Base-by-base conservation (phyloP, 64 coral and sea anemone genomes). In the Montipora foliosa region DNA sequence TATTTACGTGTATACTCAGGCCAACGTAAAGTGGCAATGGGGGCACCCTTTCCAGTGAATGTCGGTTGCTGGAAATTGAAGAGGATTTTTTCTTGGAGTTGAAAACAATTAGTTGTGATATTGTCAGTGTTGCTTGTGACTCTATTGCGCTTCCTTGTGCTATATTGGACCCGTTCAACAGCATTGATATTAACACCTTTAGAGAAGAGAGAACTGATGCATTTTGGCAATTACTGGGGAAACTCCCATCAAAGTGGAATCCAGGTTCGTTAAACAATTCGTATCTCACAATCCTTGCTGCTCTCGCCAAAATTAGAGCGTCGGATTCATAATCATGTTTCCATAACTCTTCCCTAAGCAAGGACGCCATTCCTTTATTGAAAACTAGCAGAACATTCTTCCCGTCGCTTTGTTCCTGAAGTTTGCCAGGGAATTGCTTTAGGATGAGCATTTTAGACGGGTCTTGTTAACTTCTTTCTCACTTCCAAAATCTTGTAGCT, bases 1-100 rank as follows among this genome's bases (percentile, higher is more conserved):
- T 89, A 37, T 49, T 44, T 77, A 74, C 51, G 72, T 89, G 87
- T 72, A 79, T 89, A 78, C 50, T 89, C 87, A 89, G 72, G 21
- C 74, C 72, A 22, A 89, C 74, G 72, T 89, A 76, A 49, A 78
- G 19, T 21, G 25, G 76, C 21, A 61, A 59, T 61, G 80, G 80
- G 10, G 80, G 80, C 59, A 58, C 80, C 12, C 80, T 50, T 83
- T 45, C 10, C 29, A 9, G 25, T 24, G 80, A 83, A 83, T 83
- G 80, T 45, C 14, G 80, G 45, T 21, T 25, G 25, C 25, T 25
- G 25, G 25, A 25, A 80, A 77, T 76, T 84, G 11, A 92, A 49
- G 49, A 84, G 49, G 68, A 92, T 85, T 47, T 25, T 25, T 25
- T 25, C 25, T 25, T 25, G 25, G 25, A 25, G 25, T 25, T 25